Percentiles rank a stretch among this genome's conserved stretches.
phyloP scores from a whole-genome alignment of 2,797 vertebrate species.

The Rhinatrema bivittatum region DNA sequence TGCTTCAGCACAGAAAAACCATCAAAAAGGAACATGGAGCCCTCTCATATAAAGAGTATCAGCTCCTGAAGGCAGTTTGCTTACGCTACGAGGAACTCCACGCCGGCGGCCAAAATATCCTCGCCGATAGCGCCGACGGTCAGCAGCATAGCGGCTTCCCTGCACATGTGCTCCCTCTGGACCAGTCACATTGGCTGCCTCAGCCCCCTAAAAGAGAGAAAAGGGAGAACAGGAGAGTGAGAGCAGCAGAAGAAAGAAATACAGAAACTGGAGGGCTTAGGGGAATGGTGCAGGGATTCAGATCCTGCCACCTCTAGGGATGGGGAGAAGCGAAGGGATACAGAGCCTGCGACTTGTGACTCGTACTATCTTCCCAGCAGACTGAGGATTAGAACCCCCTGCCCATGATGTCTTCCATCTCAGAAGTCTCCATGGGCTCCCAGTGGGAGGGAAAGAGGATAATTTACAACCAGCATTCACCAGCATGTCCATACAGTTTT shows the following conservation, averaged over 20 bases:
- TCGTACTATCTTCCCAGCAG: no score
- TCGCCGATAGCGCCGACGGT: constrained; percentile 62
- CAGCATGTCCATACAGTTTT: no score
- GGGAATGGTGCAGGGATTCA: background rate
- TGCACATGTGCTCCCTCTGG: constrained; percentile 62
- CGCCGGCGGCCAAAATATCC: constrained; percentile 59
- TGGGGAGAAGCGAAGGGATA: no score
- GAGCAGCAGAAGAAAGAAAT: background rate
- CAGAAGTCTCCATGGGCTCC: no score
- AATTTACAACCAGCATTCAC: no score
- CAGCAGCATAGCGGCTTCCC: constrained; percentile 63
- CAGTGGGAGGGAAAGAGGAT: background rate
- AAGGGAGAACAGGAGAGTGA: background rate
- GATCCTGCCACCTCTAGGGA: background rate
- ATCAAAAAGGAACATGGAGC: no score
- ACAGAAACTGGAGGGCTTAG: background rate
- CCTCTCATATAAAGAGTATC: no score
- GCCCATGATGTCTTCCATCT: no score
- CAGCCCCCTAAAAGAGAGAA: constrained; percentile 47
- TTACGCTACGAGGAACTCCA: constrained; percentile 54
- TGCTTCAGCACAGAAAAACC: no score
- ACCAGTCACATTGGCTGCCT: constrained; percentile 66
- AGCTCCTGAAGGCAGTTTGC: no score
- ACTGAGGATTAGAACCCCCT: no score
- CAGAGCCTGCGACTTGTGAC: no score